Evolutionary conservation across 2,113 vertebrate species (phyloP).

Genomic region (Plectropomus leopardus): DNA sequence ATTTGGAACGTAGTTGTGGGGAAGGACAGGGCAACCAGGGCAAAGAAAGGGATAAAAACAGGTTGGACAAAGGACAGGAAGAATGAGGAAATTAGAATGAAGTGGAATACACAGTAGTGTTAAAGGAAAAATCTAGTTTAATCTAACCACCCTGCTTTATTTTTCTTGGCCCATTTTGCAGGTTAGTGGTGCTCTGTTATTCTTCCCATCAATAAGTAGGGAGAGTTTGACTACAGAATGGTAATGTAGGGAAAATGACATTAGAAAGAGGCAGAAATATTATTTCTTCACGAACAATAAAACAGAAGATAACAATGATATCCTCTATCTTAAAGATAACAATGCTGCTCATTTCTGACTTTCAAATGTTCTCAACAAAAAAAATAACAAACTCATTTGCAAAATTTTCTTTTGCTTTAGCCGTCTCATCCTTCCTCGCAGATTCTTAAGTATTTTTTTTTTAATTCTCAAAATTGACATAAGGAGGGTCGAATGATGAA

Average conservation of each 20-base stretch:
- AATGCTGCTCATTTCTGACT: not conserved
- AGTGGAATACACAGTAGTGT: not conserved
- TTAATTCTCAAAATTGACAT: not conserved
- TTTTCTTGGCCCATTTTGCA: conserved; percentile 41
- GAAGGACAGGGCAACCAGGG: conserved; percentile 47
- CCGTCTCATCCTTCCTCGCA: not conserved
- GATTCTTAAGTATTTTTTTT: not conserved
- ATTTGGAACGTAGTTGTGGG: conserved; percentile 49
- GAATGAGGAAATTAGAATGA: conserved; percentile 18
- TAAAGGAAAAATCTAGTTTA: conserved; percentile 19
- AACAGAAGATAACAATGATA: no score
- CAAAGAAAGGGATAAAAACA: conserved; percentile 28
- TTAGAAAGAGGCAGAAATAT: not conserved
- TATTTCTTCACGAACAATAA: not conserved
- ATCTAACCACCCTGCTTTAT: conserved; percentile 2
- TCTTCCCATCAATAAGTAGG: conserved; percentile 16
- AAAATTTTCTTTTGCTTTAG: not conserved
- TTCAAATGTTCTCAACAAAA: not conserved
- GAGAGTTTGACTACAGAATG: conserved; percentile 16
- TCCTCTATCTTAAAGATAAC: no score
- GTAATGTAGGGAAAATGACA: not conserved
- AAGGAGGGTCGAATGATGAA: not conserved
- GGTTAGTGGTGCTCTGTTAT: not conserved
- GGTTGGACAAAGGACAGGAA: conserved; percentile 33
- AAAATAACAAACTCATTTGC: not conserved